Base-by-base conservation (phyloP, 2,888 invertebrate genomes). In the Frankliniella intonsa region DNA sequence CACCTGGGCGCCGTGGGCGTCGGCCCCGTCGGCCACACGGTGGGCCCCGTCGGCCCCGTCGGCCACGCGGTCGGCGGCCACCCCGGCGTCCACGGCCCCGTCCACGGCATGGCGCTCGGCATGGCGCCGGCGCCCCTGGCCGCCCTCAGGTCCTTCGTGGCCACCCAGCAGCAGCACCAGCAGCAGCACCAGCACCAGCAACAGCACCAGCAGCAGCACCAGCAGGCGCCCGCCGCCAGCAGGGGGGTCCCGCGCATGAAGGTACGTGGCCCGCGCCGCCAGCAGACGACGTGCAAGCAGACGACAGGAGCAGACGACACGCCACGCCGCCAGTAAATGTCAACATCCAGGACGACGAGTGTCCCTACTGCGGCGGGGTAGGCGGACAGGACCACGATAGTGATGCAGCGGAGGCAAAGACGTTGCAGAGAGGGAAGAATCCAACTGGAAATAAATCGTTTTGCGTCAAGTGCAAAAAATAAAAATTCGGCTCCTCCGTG, bases 141-240 rank as follows among this genome's bases (percentile, higher is more conserved):
- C 22, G 87, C 89, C 49, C 86, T 89, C 12, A 87, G 89, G 84
- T 88, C 88, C 51, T 89, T 88, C 85, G 88, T 89, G 82, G 86
- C 88, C 14, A 85, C 85, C 65, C 84, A 84, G 82, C 88, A 88
- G 85, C 87, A 87, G 38, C 82, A 79, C 1, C 82, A 82, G 80
- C 82, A 80, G 12, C 76, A 79, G 50, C 22, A 22, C 7, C 69
- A 76, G 22, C 25, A 22, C 3, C 69, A 76, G 25, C 69, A 22
- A 0, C 69, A 76, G 10, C 69, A 76, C 5, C 69, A 69, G 22
- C 69, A 69, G 11, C 69, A 69, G 69, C 69, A 76, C 0, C 69
- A 76, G 25, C 69, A 76, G 25, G 69, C 69, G 69, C 25, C 69
- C 10, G 69, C 69, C 17, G 62, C n/a, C 62, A n/a, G 69, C 22